Conservation (phyloP, 2,888 invertebrate genomes). For the Acanthococcus lagerstroemiae region DNA sequence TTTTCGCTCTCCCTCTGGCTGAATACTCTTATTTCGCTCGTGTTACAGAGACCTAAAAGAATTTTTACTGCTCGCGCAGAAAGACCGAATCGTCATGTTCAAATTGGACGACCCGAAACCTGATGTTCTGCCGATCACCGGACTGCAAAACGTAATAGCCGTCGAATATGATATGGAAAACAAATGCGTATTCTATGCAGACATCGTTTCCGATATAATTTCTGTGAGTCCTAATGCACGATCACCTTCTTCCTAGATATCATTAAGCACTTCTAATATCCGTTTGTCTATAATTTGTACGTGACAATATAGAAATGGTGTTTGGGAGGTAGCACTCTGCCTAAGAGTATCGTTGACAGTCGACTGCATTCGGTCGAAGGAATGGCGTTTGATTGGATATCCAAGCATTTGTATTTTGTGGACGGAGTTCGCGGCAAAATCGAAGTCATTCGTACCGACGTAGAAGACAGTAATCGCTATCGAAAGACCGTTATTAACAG, state of each 20-base stretch:
- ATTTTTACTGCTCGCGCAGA: slow-evolving; percentile 69
- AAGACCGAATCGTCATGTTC: slow-evolving; percentile 63
- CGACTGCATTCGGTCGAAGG: slow-evolving; percentile 74
- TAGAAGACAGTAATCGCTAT: slow-evolving; percentile 56
- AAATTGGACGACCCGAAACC: slow-evolving; percentile 50
- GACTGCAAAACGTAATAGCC: slow-evolving; percentile 69
- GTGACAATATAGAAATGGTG: slow-evolving; percentile 13
- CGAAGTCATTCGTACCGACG: slow-evolving; percentile 64
- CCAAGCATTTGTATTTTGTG: slow-evolving; percentile 75
- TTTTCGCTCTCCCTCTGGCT: too few relatives aligned
- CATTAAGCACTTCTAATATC: too few relatives aligned
- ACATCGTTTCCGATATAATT: slow-evolving; percentile 68
- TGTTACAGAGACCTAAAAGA: slow-evolving; percentile 50
- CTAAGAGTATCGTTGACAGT: slow-evolving; percentile 62
- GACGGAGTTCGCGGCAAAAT: slow-evolving; percentile 70
- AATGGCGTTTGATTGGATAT: slow-evolving; percentile 82
- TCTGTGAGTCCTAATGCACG: slow-evolving; percentile 43
- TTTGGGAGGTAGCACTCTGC: slow-evolving; percentile 36
- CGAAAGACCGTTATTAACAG: slow-evolving; percentile 62
- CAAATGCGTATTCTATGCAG: slow-evolving; percentile 83
- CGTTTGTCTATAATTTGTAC: too few relatives aligned
- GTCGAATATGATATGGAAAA: slow-evolving; percentile 75
- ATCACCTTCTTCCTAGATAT: too few relatives aligned
- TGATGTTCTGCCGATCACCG: slow-evolving; percentile 57
- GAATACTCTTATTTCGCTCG: not conserved